Evolutionary conservation across 2,113 vertebrate species (phyloP).

Genomic region (Pipra filicauda): DNA sequence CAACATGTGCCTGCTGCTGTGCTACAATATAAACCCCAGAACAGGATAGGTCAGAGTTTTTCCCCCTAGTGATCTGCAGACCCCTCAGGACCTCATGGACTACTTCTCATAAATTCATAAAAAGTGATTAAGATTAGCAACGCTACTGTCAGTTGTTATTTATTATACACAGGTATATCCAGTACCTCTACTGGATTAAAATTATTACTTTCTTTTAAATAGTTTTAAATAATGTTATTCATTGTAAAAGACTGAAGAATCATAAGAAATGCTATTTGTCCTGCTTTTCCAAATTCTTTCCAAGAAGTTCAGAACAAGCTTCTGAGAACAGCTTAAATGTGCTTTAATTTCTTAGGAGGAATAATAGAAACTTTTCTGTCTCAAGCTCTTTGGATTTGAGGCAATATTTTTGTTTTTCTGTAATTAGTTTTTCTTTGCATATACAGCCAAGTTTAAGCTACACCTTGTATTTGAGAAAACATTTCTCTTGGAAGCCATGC

Average conservation of each 20-base stretch:
- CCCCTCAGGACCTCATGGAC: background rate
- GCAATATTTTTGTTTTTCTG: background rate
- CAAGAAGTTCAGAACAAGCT: background rate
- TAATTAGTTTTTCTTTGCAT: background rate
- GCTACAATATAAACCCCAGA: background rate
- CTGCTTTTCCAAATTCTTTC: background rate
- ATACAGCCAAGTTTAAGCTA: background rate
- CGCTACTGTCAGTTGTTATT: background rate
- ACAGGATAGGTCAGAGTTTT: background rate
- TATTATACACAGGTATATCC: background rate
- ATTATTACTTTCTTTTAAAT: background rate
- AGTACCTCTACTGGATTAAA: background rate
- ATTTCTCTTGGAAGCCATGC: background rate
- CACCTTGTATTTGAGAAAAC: background rate
- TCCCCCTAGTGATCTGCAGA: background rate
- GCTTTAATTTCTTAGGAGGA: background rate
- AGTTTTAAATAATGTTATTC: background rate
- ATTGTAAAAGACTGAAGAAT: background rate
- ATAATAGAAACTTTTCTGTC: background rate
- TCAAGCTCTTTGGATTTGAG: background rate
- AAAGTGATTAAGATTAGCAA: background rate
- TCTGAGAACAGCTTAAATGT: background rate
- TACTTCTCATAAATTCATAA: background rate
- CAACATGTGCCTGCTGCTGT: background rate
- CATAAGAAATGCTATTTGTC: background rate